phyloP scores from a whole-genome alignment of 2,888 invertebrate species.

The Drosophila cyrtoloma region DNA sequence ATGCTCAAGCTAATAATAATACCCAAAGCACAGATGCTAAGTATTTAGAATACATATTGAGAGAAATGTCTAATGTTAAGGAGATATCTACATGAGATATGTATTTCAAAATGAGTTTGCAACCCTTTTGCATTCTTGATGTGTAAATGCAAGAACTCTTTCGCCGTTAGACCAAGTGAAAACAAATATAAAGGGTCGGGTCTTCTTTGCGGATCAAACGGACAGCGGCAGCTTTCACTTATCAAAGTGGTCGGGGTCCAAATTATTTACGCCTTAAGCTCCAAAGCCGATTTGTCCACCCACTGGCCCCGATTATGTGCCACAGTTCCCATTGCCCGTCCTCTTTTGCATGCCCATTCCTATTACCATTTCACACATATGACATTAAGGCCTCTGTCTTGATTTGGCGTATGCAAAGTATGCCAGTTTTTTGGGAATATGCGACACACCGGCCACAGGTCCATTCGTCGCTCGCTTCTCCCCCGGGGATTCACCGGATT shows the following conservation, averaged over 20 bases:
- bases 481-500: constrained; percentile 35
- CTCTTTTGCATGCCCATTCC: not conserved
- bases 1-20: not conserved
- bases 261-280: constrained; percentile 81
- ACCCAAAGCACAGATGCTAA: not conserved
- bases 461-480: constrained; percentile 1
- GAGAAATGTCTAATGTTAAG: not conserved
- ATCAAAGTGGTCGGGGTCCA: constrained; percentile 65
- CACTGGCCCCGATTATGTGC: constrained; percentile 19
- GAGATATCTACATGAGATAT: not conserved
- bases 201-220: constrained; percentile 59
- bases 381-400: constrained; percentile 14
- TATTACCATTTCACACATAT: constrained; percentile 15
- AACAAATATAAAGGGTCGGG: constrained; percentile 48
- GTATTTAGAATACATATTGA: not conserved
- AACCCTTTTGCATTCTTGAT: not conserved
- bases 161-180: constrained; percentile 10
- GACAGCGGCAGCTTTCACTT: constrained; percentile 67
- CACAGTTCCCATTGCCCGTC: constrained; percentile 1
- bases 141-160: not conserved
- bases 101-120: not conserved
- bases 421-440: constrained; percentile 17
- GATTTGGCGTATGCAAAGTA: constrained; percentile 43
- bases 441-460: constrained; percentile 10
- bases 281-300: constrained; percentile 72